phyloP scores from a whole-genome alignment of 1,140 invertebrate species.

The Leptinotarsa texana region DNA sequence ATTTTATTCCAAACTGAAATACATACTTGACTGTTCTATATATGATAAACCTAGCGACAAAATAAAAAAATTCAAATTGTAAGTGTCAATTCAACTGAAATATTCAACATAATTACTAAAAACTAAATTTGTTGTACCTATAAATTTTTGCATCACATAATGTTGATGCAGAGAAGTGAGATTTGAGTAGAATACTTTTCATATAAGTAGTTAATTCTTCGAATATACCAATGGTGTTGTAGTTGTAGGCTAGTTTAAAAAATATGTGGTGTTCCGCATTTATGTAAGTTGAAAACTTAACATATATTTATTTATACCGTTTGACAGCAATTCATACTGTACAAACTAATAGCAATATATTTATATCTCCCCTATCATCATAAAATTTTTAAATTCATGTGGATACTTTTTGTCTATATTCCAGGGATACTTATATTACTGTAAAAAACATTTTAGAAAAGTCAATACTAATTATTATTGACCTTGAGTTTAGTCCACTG shows the following conservation, averaged over 20 bases:
- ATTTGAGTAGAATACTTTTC: conserved; percentile 31
- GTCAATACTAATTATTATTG: too few species aligned
- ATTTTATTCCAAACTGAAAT: too few species aligned
- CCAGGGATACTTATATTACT: too few species aligned
- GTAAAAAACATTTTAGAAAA: too few species aligned
- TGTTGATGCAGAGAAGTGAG: conserved; percentile 30
- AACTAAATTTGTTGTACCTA: conserved; percentile 31
- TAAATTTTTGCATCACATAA: conserved; percentile 28
- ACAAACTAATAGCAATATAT: conserved; percentile 42
- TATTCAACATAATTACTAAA: conserved; percentile 36
- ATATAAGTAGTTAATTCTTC: conserved; percentile 29
- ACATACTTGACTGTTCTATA: too few species aligned
- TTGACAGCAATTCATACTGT: conserved; percentile 33
- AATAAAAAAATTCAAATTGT: conserved; percentile 28
- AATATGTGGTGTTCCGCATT: conserved; percentile 40
- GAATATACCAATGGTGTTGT: conserved; percentile 40
- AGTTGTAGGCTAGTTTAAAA: conserved; percentile 43
- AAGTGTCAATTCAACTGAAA: conserved; percentile 47
- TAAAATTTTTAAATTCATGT: too few species aligned
- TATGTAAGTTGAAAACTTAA: conserved; percentile 11
- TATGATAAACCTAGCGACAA: too few species aligned
- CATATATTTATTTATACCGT: background rate
- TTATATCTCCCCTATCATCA: conserved; percentile 13
- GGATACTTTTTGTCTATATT: too few species aligned
- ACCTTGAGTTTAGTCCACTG: too few species aligned